phyloP scores from a whole-genome alignment of 2,797 vertebrate genomes.

The Gambusia yucatana region DNA sequence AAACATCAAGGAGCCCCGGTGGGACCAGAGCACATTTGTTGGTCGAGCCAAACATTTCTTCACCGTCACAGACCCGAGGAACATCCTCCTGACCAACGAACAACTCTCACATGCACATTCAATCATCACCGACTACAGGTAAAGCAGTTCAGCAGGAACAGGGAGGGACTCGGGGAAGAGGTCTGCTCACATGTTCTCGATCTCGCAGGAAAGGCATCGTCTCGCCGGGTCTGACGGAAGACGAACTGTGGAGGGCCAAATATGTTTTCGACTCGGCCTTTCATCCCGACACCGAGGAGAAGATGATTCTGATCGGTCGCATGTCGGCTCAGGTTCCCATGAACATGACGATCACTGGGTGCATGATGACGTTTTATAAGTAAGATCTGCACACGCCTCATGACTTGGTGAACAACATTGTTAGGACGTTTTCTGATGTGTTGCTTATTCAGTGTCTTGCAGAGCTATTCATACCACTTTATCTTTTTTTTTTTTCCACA shows the following conservation, averaged over 20 bases:
- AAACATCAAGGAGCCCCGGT: constrained; percentile 96
- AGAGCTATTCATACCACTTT: neutral
- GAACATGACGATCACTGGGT: constrained; percentile 99
- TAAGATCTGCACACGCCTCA: constrained; percentile 62
- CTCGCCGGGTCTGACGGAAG: constrained; percentile 90
- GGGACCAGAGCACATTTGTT: constrained; percentile 95
- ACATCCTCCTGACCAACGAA: constrained; percentile 90
- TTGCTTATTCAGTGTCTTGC: neutral
- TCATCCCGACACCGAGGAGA: constrained; percentile 97
- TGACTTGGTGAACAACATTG: neutral
- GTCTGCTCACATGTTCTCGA: neutral
- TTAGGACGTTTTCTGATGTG: neutral
- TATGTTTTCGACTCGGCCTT: constrained; percentile 97
- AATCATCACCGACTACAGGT: constrained; percentile 96
- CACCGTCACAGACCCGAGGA: constrained; percentile 97
- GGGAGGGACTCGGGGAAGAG: neutral
- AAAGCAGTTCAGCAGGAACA: constrained; percentile 16
- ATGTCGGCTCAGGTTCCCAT: constrained; percentile 99
- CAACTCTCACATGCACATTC: constrained; percentile 87
- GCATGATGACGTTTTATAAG: constrained; percentile 99
- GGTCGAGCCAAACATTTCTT: constrained; percentile 98
- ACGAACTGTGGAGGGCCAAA: constrained; percentile 96
- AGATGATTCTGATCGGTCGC: constrained; percentile 97
- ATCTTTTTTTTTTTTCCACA: neutral
- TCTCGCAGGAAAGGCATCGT: constrained; percentile 86